Conservation (phyloP, 2,888 invertebrate species). For the Drosophila diplacantha region DNA sequence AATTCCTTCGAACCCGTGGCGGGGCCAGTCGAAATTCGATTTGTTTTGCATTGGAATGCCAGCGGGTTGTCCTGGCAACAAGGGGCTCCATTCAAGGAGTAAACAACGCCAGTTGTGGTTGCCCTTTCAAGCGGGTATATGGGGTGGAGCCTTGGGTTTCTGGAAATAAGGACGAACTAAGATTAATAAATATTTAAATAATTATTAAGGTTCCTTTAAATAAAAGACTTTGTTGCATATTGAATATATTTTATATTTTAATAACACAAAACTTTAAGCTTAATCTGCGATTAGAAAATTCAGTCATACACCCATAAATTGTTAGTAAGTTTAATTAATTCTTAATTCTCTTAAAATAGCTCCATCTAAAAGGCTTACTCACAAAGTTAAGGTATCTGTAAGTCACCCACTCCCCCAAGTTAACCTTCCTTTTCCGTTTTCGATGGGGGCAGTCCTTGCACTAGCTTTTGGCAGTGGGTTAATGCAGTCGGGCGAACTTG, state of each 20-base stretch:
- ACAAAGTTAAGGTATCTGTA: background rate
- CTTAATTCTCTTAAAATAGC: background rate
- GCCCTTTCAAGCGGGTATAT: background rate
- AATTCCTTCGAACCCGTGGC: constrained; percentile 55
- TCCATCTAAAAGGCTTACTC: fast-evolving
- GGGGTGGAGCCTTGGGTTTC: background rate
- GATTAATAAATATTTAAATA: too few species aligned
- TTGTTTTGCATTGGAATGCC: constrained; percentile 70
- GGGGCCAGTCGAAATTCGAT: constrained; percentile 43
- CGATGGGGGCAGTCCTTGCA: constrained; percentile 59
- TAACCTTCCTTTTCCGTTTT: constrained; percentile 28
- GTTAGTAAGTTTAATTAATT: background rate
- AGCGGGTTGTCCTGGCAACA: constrained; percentile 58
- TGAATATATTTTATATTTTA: background rate
- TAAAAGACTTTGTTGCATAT: background rate
- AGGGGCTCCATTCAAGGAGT: constrained; percentile 24
- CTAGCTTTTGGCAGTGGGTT: constrained; percentile 65
- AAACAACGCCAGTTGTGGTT: constrained; percentile 28
- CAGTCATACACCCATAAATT: background rate
- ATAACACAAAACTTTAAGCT: background rate
- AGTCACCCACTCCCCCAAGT: background rate
- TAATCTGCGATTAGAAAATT: background rate
- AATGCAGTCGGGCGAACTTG: constrained; percentile 50
- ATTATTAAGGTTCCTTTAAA: background rate
- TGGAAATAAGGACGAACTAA: background rate